phyloP scores from a whole-genome alignment of 2,888 invertebrate genomes.

The Crocallis elinguaria region DNA sequence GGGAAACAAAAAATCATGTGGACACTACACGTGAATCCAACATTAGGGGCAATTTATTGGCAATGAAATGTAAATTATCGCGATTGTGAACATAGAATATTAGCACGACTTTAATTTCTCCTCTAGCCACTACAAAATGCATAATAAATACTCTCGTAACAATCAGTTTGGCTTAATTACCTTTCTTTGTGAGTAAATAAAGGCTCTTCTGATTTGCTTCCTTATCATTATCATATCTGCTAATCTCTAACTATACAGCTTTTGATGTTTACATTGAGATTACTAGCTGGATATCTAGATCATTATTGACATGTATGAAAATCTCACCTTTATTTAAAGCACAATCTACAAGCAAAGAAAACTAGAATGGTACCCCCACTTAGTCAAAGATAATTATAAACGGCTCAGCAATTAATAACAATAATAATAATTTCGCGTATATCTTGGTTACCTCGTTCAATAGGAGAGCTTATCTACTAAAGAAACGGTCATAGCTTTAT shows the following conservation, averaged over 20 bases:
- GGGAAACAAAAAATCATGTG: conserved; percentile 39
- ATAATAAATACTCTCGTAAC: conserved; percentile 9
- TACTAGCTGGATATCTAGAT: too few species aligned
- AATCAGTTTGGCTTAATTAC: neutral
- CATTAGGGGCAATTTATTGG: conserved; percentile 38
- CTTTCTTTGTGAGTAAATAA: neutral
- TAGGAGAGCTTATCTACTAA: neutral
- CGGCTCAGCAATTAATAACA: neutral
- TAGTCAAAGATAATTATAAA: neutral
- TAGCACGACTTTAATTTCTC: conserved; percentile 29
- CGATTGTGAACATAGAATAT: conserved; percentile 24
- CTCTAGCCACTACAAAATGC: conserved; percentile 16
- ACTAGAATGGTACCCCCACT: neutral
- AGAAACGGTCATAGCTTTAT: neutral
- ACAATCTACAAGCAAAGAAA: neutral
- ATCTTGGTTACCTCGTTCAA: neutral
- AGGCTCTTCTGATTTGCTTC: neutral
- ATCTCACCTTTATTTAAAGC: neutral
- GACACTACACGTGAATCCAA: conserved; percentile 34
- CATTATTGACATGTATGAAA: neutral
- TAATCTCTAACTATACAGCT: too few species aligned
- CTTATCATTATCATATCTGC: too few species aligned
- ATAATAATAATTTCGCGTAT: neutral
- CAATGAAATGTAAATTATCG: conserved; percentile 34
- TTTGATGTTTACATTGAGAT: too few species aligned